Percentiles rank a stretch among this genome's conserved stretches.
Evolutionary conservation across 2,113 vertebrate genomes (phyloP).

Genomic region (Sinocyclocheilus anshuiensis): DNA sequence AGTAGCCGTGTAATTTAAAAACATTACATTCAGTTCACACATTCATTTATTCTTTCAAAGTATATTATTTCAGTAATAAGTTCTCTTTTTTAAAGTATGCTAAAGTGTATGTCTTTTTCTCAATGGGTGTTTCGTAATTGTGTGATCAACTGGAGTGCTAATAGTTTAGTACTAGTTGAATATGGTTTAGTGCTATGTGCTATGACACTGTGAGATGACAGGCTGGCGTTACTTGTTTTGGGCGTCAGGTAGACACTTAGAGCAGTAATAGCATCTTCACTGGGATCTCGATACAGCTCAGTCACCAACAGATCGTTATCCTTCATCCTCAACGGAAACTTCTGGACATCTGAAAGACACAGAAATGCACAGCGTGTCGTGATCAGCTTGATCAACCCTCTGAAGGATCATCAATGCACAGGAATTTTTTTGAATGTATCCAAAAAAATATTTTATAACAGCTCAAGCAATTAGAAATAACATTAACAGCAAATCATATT

Average conservation of each 20-base stretch:
- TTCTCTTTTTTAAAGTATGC: no score
- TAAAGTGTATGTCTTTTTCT: neutral
- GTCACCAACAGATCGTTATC: constrained; percentile 92
- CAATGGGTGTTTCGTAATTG: neutral
- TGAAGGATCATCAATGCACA: neutral
- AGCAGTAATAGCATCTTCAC: constrained; percentile 87
- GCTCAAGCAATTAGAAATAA: neutral
- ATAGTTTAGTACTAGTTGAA: neutral
- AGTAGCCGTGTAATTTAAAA: neutral
- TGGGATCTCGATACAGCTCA: constrained; percentile 88
- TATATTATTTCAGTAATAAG: neutral
- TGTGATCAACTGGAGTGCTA: neutral
- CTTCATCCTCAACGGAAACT: constrained; percentile 91
- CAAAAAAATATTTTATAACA: neutral
- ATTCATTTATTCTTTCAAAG: neutral
- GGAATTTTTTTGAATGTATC: neutral
- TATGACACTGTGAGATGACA: neutral
- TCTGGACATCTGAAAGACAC: constrained; percentile 83
- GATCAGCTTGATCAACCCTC: neutral
- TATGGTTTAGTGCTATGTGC: no score
- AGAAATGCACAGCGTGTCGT: neutral
- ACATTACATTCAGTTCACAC: neutral
- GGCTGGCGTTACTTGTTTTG: constrained; percentile 81
- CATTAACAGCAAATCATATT: neutral
- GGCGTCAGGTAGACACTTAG: constrained; percentile 93